Conservation (phyloP, 2,888 invertebrate genomes). For the Polymixis flavicincta region DNA sequence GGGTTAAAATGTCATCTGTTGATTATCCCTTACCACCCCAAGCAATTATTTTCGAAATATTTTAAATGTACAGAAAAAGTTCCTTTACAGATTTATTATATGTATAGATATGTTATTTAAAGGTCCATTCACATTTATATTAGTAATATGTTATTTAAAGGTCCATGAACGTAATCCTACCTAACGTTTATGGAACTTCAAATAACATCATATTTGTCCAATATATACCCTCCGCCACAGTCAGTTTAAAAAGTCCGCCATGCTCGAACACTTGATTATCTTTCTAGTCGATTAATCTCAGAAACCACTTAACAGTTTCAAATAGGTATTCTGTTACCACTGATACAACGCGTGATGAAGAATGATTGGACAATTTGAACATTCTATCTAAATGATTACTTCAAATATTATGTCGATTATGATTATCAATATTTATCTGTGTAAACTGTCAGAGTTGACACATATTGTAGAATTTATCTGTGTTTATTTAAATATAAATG, state of each 20-base stretch:
- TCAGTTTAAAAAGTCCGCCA: constrained; percentile 19
- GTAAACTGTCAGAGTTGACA: constrained; percentile 4
- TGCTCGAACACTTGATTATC: constrained; percentile 17
- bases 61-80: too few relatives aligned
- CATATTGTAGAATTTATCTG: background rate
- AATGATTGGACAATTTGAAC: constrained; percentile 31
- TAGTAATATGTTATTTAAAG: too few relatives aligned
- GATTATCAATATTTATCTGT: constrained; percentile 11
- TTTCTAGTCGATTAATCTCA: constrained; percentile 37
- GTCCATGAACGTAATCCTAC: too few relatives aligned
- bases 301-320: constrained; percentile 48
- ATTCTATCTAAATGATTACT: constrained; percentile 12
- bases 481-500: too few relatives aligned
- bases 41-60: too few relatives aligned
- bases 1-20: too few relatives aligned
- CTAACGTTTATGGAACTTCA: background rate
- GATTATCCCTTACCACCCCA: too few relatives aligned
- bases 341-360: constrained; percentile 14
- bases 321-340: constrained; percentile 29
- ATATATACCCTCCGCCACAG: background rate
- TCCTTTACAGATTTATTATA: too few relatives aligned
- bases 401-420: constrained; percentile 17
- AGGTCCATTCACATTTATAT: too few relatives aligned
- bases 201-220: background rate
- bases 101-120: too few relatives aligned